A percentile compares a stretch with the other conserved stretches of the same genome.
Conservation (phyloP, 2,113 vertebrate species). For the Pelmatolapia mariae region DNA sequence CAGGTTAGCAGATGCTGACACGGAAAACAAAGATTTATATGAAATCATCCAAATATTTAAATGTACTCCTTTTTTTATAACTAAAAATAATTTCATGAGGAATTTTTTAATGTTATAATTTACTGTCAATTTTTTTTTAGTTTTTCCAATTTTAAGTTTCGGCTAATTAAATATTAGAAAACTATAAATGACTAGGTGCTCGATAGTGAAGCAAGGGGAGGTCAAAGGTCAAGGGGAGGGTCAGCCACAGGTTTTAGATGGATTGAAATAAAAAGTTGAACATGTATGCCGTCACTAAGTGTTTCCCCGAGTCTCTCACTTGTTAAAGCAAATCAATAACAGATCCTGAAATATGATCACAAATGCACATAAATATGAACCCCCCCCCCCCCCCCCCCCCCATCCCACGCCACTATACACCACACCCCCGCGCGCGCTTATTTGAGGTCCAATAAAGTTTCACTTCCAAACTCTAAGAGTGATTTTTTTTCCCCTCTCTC, state of each 20-base stretch:
- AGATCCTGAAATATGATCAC: constrained; percentile 62
- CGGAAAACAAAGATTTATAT: neutral
- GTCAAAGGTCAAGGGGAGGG: neutral
- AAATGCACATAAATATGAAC: constrained; percentile 47
- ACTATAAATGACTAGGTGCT: neutral
- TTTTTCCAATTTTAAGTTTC: neutral
- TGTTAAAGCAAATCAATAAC: constrained; percentile 51
- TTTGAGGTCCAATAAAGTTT: constrained; percentile 46
- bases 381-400: neutral
- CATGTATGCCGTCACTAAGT: neutral
- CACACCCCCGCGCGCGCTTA: constrained; percentile 7
- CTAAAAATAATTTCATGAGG: neutral
- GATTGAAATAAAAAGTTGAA: neutral
- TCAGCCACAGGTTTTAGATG: neutral
- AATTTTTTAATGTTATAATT: neutral
- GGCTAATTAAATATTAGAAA: neutral
- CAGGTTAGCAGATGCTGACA: neutral
- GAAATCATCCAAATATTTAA: neutral
- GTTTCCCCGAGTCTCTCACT: neutral
- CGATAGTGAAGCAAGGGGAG: neutral
- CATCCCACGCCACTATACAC: neutral
- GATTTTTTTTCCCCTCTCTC: neutral
- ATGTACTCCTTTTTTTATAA: neutral
- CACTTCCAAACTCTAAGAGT: neutral
- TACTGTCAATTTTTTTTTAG: neutral